Conservation (phyloP, 2,888 invertebrate genomes). For the Meloe dianella region DNA sequence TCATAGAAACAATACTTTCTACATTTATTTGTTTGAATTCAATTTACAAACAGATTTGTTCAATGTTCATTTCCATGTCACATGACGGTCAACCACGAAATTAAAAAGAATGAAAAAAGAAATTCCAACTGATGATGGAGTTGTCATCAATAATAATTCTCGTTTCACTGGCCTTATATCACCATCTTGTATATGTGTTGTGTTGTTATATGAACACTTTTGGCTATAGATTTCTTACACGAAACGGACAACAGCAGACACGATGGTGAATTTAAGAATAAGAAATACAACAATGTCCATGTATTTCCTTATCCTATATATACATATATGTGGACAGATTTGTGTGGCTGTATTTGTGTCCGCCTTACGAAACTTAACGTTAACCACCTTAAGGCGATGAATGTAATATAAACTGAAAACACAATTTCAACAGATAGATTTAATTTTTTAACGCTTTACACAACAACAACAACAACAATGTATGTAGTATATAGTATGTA, state of each 20-base stretch:
- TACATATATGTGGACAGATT: background rate
- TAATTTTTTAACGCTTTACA: background rate
- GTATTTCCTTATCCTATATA: conserved; percentile 1
- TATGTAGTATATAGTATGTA: no score
- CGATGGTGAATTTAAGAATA: background rate
- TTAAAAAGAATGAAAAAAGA: no score
- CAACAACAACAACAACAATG: background rate
- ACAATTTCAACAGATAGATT: conserved; percentile 2
- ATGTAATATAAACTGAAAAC: conserved; percentile 5
- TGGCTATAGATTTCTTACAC: background rate
- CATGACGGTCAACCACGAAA: no score
- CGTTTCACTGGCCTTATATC: background rate
- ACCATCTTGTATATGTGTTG: background rate
- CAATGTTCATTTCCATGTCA: no score
- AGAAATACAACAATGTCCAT: background rate
- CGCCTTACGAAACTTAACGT: background rate
- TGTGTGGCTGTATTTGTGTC: background rate
- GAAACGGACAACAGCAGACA: no score
- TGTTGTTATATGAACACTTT: background rate
- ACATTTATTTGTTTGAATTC: background rate
- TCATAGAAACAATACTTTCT: background rate
- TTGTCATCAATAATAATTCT: background rate
- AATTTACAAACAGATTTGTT: no score
- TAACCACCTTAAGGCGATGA: background rate
- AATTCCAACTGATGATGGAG: background rate